Base-by-base conservation (phyloP, 2,797 vertebrate genomes). In the Ptychadena robeensis region DNA sequence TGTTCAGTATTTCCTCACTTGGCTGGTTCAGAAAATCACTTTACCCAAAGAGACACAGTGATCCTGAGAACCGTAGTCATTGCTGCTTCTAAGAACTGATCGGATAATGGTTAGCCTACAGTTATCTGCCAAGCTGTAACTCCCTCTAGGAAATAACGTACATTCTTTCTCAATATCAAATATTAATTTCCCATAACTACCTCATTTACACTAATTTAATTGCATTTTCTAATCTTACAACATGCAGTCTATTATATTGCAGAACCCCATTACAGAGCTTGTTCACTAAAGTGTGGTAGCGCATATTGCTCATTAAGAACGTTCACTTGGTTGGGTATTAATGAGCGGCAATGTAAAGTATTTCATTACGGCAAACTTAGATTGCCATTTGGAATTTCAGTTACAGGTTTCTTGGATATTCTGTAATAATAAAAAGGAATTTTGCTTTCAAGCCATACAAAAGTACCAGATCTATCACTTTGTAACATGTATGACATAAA, bases 151-250 rank as follows among this genome's bases (percentile, higher is more conserved):
- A 69, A 69, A 69, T 25, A 25, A 34, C 40, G 34, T 78, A 28
- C 27, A 32, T 72, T 65, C 18, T 34, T 32, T 14, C 27, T 71
- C 28, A 32, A 48, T 72, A 64, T 64, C 6, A 71, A 80, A 71
- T 64, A 64, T 80, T 63, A 72, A 71, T 80, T 71, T 63, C 59
- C 57, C 28, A 63, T 65, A 72, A 80, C 69, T 15, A 44, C 61
- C 69, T 80, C 28, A 80, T 73, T 80, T 80, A 64, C 59, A 64
- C 61, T 44, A 80, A 40, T 65, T 64, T 73, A 40, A 71, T 80
- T 72, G 57, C 57, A 73, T 63, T 64, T 72, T 80, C 57, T 71
- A 80, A 72, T 80, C 27, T 32, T 80, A 72, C 28, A 37, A 63
- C 70, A 65, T 72, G 57, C 68, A 80, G 57, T 71, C 67, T 76